Percentiles rank a stretch among this genome's conserved stretches.
These are phyloP conservation scores for Philantomba maxwellii DNA, from an alignment of 2,113 vertebrate genomes.

Conservation along the genomic window DNA sequence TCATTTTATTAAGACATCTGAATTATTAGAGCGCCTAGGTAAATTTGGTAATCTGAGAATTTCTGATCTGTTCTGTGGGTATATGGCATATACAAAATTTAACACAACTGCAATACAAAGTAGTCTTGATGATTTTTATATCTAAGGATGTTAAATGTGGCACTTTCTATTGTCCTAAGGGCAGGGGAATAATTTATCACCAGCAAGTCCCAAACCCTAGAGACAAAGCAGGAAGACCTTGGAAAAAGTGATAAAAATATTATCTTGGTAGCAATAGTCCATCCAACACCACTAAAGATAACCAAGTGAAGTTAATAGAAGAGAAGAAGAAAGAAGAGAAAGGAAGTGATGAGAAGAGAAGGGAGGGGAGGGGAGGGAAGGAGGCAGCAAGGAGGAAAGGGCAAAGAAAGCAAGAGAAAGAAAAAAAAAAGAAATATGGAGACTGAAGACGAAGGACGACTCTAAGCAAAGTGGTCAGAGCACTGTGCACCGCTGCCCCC, in stretches of 20 bases:
- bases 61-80: background rate
- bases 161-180: background rate
- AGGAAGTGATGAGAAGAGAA: accelerated
- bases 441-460: background rate
- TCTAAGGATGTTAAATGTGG: background rate
- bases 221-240: background rate
- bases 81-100: background rate
- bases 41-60: background rate
- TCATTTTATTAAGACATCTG: background rate
- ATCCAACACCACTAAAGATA: background rate
- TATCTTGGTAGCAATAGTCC: background rate
- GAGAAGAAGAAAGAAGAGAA: background rate
- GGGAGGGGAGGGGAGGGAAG: accelerated
- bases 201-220: background rate
- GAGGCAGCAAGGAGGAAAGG: background rate
- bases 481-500: accelerated
- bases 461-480: background rate
- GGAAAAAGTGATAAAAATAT: background rate
- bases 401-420: background rate
- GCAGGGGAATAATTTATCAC: background rate
- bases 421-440: background rate
- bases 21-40: background rate
- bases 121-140: background rate
- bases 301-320: background rate
- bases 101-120: background rate